Percentiles rank a stretch among this genome's conserved stretches.
Conservation (phyloP, 2,113 vertebrate genomes). For the Tachycineta bicolor region DNA sequence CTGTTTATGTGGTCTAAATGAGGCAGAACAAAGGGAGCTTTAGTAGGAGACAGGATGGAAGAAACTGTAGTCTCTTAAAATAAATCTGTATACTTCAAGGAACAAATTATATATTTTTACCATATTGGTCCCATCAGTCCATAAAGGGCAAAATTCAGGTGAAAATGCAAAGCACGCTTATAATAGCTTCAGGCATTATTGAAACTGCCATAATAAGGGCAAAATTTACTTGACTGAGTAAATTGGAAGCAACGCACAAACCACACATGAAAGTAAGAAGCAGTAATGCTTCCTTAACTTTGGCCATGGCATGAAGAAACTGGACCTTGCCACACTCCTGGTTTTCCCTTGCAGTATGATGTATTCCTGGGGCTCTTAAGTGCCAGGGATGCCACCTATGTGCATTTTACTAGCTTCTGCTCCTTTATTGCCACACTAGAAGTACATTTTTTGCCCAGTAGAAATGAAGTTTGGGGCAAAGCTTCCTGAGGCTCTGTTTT, state of each 20-base stretch:
- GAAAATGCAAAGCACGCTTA: background rate
- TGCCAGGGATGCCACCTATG: background rate
- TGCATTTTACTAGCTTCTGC: background rate
- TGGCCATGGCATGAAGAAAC: background rate
- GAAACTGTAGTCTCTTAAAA: background rate
- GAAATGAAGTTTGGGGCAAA: background rate
- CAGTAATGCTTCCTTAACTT: background rate
- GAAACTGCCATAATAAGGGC: background rate
- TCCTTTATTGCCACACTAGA: background rate
- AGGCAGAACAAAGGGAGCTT: background rate
- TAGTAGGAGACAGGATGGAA: background rate
- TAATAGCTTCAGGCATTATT: background rate
- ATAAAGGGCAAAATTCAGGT: background rate
- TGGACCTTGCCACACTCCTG: background rate
- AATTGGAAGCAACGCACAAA: background rate
- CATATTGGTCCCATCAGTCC: background rate
- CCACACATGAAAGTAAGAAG: background rate
- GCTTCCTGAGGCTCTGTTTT: background rate
- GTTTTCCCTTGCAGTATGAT: background rate
- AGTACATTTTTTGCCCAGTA: background rate
- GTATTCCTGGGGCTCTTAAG: background rate
- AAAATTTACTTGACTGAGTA: background rate
- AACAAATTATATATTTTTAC: background rate
- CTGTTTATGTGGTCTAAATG: background rate
- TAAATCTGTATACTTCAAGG: background rate